phyloP scores from a whole-genome alignment of 2,797 vertebrate genomes.

The Pseudochromis fuscus region DNA sequence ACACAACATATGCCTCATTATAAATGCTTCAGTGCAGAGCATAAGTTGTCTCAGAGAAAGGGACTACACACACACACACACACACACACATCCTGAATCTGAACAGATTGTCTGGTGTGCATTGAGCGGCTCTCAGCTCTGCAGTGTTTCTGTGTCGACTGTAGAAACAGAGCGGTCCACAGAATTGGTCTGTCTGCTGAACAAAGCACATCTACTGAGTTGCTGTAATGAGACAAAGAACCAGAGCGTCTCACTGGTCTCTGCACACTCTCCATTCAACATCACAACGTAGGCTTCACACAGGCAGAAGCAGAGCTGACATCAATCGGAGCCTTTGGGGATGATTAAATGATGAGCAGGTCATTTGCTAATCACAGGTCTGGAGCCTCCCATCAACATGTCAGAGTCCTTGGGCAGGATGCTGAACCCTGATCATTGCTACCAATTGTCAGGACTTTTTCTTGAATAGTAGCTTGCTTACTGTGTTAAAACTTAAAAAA shows the following conservation, averaged over 20 bases:
- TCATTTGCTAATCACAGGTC: neutral
- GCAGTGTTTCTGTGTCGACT: neutral
- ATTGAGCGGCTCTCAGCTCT: conserved; percentile 20
- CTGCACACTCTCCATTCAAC: no score
- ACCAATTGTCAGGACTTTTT: no score
- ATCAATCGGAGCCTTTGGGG: neutral
- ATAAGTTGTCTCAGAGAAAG: neutral
- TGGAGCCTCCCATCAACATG: no score
- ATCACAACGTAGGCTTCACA: no score
- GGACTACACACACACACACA: neutral
- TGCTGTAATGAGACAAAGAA: neutral
- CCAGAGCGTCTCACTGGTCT: neutral
- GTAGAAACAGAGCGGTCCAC: neutral
- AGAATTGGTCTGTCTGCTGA: conserved; percentile 31
- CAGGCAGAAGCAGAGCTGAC: no score
- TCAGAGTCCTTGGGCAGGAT: no score
- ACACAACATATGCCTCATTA: conserved; percentile 53
- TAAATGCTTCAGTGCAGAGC: conserved; percentile 17
- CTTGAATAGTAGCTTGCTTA: no score
- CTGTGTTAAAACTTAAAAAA: no score
- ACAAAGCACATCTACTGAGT: conserved; percentile 38
- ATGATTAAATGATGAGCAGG: neutral
- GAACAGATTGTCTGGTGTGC: conserved; percentile 16
- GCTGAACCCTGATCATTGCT: no score
- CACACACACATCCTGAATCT: neutral